These are phyloP conservation scores for Petroica traversi DNA, from an alignment of 2,113 vertebrate genomes.

Conservation along the genomic window DNA sequence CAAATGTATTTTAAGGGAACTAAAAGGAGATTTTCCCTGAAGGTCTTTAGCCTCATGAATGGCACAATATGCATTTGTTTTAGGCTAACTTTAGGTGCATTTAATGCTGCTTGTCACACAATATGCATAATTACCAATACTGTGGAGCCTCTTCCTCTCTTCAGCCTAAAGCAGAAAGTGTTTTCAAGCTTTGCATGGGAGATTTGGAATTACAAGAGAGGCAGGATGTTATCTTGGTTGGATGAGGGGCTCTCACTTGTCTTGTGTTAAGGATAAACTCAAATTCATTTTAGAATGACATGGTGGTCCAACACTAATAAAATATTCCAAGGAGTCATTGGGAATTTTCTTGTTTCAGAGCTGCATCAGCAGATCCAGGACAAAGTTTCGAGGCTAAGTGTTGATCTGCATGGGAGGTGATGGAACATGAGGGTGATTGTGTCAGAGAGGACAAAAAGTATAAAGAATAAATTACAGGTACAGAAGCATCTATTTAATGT, in stretches of 20 bases:
- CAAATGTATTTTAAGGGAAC: not conserved
- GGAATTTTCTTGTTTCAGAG: not conserved
- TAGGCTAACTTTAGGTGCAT: not conserved
- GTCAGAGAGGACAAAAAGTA: not conserved
- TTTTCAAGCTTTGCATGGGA: conserved; percentile 19
- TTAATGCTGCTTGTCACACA: not conserved
- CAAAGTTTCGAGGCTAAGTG: not conserved
- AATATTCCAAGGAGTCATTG: not conserved
- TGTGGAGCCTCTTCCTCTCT: not conserved
- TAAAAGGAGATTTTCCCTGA: not conserved
- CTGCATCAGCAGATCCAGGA: not conserved
- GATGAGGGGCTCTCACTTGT: not conserved
- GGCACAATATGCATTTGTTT: not conserved
- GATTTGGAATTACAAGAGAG: not conserved
- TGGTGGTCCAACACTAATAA: not conserved
- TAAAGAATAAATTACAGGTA: not conserved
- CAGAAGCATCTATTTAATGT: not conserved
- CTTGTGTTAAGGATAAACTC: not conserved
- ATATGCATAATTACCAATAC: not conserved
- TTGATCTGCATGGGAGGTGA: not conserved
- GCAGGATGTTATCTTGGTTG: not conserved
- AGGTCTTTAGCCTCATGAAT: not conserved
- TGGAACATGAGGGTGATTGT: not conserved
- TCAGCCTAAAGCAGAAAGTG: not conserved
- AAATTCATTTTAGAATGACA: not conserved